A percentile compares a stretch with the other conserved stretches of the same genome.
These are phyloP conservation scores for Ciconia maguari DNA, from an alignment of 2,113 vertebrate genomes.

Conservation along the genomic window DNA sequence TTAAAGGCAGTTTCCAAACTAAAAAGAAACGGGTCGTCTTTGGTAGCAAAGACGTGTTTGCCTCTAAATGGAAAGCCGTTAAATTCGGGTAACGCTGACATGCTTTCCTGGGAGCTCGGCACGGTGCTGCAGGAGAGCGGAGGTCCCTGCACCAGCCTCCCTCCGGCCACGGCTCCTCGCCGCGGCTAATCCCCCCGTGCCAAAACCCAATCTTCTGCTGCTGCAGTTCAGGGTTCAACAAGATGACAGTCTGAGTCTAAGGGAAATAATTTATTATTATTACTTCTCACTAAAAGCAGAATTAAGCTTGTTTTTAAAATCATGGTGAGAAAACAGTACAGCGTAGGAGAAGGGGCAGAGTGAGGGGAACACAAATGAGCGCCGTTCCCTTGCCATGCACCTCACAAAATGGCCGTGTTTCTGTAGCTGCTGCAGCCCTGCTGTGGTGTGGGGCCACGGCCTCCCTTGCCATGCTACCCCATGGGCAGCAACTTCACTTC, in stretches of 20 bases:
- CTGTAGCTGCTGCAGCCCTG: not conserved
- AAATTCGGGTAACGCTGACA: not conserved
- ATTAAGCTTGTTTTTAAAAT: not conserved
- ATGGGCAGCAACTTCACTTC: not conserved
- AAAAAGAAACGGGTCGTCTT: not conserved
- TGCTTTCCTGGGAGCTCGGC: conserved; percentile 13
- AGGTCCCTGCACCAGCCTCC: not conserved
- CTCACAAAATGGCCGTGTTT: not conserved
- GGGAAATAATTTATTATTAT: not conserved
- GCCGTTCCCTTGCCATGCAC: not conserved
- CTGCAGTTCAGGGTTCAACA: conserved; percentile 19
- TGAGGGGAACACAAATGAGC: not conserved
- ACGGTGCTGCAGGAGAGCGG: not conserved
- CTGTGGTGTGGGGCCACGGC: accelerated
- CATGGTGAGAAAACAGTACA: not conserved
- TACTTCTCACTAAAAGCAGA: not conserved
- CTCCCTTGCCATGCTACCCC: not conserved
- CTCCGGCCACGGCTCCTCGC: not conserved
- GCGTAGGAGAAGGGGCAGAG: not conserved
- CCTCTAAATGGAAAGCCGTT: conserved; percentile 8
- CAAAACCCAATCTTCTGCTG: not conserved
- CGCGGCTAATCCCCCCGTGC: not conserved
- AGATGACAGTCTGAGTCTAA: not conserved
- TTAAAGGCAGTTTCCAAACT: conserved; percentile 14
- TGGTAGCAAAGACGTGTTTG: not conserved